phyloP scores from a whole-genome alignment of 53 echinoderm and acorn worm species.

The Stichopus horrens region DNA sequence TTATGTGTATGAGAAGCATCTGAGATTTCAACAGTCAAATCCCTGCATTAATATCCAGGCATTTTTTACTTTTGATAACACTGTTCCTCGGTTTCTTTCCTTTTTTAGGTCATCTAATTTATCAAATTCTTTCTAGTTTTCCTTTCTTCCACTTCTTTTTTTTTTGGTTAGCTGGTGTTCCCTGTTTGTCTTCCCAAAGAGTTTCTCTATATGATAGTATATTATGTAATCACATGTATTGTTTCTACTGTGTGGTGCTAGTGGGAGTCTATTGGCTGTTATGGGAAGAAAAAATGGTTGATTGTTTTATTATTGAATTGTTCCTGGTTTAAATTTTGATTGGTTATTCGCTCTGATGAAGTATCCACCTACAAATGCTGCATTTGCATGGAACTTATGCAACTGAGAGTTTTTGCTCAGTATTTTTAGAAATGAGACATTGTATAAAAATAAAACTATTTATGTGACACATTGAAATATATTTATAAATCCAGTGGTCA shows the following conservation, averaged over 20 bases:
- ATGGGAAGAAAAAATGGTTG: not conserved
- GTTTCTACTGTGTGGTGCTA: conserved; percentile 6
- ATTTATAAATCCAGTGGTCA: conserved; percentile 23
- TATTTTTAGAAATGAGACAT: conserved; percentile 28
- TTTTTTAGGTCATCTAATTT: too few relatives aligned
- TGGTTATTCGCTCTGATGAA: conserved; percentile 1
- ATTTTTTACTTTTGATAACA: too few relatives aligned
- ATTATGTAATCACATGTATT: not conserved
- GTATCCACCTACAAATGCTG: conserved; percentile 40
- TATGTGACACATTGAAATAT: conserved; percentile 45
- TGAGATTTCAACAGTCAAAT: too few relatives aligned
- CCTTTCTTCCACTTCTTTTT: not conserved
- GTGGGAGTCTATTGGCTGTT: not conserved
- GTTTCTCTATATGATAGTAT: conserved; percentile 15
- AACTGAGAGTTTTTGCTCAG: conserved; percentile 21
- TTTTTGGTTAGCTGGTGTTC: not conserved
- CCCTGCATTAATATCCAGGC: too few relatives aligned
- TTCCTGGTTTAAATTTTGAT: conserved; percentile 12
- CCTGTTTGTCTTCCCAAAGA: conserved; percentile 6
- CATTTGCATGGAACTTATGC: conserved; percentile 39
- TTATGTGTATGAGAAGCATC: too few relatives aligned
- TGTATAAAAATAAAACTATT: conserved; percentile 34
- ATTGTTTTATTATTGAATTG: conserved; percentile 3
- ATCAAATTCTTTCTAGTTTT: not conserved
- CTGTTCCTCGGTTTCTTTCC: too few relatives aligned